Percentiles rank a stretch among this genome's conserved stretches.
Conservation (phyloP, 2,888 invertebrate genomes). For the Andrena marginata region DNA sequence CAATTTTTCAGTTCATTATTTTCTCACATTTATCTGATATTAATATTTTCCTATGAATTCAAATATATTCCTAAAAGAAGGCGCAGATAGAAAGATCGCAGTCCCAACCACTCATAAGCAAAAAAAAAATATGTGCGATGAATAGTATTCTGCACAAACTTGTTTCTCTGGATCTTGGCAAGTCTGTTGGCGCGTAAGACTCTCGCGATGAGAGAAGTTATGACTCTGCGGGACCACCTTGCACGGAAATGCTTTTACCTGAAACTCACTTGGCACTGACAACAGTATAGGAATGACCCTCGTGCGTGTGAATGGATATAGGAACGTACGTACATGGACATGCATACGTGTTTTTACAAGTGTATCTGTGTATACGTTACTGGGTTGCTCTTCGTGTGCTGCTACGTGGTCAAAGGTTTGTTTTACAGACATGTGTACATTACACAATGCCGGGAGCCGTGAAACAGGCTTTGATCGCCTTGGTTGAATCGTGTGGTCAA, state of each 20-base stretch:
- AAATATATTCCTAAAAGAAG: no score
- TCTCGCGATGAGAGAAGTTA: background rate
- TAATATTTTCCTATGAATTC: no score
- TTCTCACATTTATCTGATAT: no score
- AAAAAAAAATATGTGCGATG: background rate
- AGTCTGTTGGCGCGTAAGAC: conserved; percentile 5
- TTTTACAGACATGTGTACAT: conserved; percentile 20
- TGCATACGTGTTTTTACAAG: background rate
- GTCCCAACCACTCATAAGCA: background rate
- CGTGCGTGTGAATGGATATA: background rate
- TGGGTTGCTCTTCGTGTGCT: conserved; percentile 2
- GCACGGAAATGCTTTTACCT: conserved; percentile 54
- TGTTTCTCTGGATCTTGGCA: conserved; percentile 12
- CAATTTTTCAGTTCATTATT: no score
- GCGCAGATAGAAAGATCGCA: background rate
- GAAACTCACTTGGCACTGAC: conserved; percentile 52
- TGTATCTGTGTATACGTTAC: conserved; percentile 3
- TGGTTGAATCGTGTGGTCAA: conserved; percentile 49
- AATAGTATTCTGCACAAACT: background rate
- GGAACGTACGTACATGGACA: background rate
- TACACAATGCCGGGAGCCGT: conserved; percentile 37
- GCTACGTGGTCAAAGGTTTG: conserved; percentile 27
- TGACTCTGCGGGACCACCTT: conserved; percentile 26
- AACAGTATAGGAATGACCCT: conserved; percentile 23
- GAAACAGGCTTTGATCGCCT: conserved; percentile 52